Evolutionary conservation across 2,888 invertebrate species (phyloP), one percentile per base, ranked within the genome.

Genomic region (Pelosia muscerda): DNA sequence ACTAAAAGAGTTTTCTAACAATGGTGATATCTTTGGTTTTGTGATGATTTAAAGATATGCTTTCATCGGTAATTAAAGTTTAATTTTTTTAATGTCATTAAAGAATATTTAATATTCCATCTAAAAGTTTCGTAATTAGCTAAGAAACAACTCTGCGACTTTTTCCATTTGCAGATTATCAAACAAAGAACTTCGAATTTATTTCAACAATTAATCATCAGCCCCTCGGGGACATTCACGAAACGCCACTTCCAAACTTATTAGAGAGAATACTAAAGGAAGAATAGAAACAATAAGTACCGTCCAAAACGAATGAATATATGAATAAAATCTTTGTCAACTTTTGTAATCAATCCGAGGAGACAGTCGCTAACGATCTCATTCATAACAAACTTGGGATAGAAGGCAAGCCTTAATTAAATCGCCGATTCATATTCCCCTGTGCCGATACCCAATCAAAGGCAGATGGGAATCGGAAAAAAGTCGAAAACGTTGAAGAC

Each of bases 381-480:
- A 76, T 77, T 78, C 78, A 81, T 79, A 81, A 77, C 77, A 81
- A 81, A 74, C 78, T 78, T 73, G 53, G 65, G 63, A 79, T 75
- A 75, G 77, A 75, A 78, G 68, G 76, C 75, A 78, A 74, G 72
- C 72, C 79, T 85, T 86, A 84, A 88, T 88, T 84, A 86, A 88
- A 86, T 86, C 83, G 77, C 73, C 81, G 78, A 88, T 88, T 84
- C 86, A 89, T 89, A 89, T 88, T 88, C 84, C 76, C 79, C 63
- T 83, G 77, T 79, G 76, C 83, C 78, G 75, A 81, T 83, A 84
- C 81, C 82, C 75, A 76, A 77, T 81, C 81, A 84, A 74, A 81
- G 77, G 80, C 76, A 80, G 79, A 78, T 69, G 74, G 74, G 78
- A 81, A 77, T 75, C 70, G 60, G 54, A 73, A 85, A 87, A 86